These are phyloP conservation scores for Geococcyx californianus DNA, from an alignment of 2,113 vertebrate species.

Conservation along the genomic window DNA sequence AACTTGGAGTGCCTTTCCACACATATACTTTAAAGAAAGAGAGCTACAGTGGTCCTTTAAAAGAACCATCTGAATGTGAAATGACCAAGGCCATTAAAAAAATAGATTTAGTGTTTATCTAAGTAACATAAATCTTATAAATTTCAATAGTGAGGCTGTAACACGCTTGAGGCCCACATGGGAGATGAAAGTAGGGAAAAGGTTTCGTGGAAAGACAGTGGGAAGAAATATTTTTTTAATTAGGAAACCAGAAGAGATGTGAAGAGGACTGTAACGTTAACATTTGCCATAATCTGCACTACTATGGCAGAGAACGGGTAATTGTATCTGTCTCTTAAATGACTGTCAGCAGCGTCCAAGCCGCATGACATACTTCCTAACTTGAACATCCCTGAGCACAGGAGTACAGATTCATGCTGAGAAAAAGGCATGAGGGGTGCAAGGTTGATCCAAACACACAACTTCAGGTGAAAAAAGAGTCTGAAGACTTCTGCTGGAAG, in stretches of 20 bases:
- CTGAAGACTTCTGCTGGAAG: background rate
- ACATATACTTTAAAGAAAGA: background rate
- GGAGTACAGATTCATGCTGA: background rate
- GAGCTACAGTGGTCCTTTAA: background rate
- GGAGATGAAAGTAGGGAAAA: conserved; percentile 63
- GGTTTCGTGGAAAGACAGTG: conserved; percentile 48
- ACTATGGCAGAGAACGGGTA: background rate
- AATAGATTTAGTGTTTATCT: conserved; percentile 42
- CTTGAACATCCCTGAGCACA: background rate
- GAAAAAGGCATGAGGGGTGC: background rate
- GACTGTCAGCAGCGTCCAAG: background rate
- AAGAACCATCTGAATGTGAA: background rate
- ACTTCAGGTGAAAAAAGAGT: background rate
- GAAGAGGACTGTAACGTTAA: background rate
- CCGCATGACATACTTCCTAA: background rate
- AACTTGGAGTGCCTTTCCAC: background rate
- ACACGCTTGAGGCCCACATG: conserved; percentile 37
- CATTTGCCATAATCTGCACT: background rate
- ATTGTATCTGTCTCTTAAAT: background rate
- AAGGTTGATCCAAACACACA: background rate
- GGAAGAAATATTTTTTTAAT: conserved; percentile 30
- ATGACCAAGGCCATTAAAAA: background rate
- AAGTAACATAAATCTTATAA: conserved; percentile 28
- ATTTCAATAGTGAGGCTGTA: conserved; percentile 43
- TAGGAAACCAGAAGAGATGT: conserved; percentile 9